Evolutionary conservation across 2,888 invertebrate species (phyloP).

Genomic region (Andrena hattorfiana): DNA sequence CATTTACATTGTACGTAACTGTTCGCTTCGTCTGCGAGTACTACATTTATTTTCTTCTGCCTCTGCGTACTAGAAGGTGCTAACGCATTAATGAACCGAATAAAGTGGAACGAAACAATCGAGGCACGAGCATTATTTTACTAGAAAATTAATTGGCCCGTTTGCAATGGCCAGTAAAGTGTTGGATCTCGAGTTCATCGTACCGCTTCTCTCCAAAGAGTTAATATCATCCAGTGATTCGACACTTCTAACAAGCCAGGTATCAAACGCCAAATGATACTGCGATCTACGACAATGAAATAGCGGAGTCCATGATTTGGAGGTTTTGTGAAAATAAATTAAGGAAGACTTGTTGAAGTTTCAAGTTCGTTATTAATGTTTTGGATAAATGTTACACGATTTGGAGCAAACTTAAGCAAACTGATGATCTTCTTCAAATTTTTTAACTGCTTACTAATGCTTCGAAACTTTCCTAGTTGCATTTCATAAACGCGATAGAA

Average conservation of each 20-base stretch:
- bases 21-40: too few relatives aligned
- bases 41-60: not conserved
- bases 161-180: not conserved
- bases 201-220: not conserved
- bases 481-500: too few relatives aligned
- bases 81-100: slow-evolving; percentile 1
- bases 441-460: too few relatives aligned
- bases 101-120: not conserved
- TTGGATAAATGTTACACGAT: too few relatives aligned
- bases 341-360: not conserved
- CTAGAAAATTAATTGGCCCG: not conserved
- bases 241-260: slow-evolving; percentile 21
- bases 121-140: not conserved
- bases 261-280: slow-evolving; percentile 29
- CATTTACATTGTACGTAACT: too few relatives aligned
- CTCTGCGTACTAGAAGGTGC: not conserved
- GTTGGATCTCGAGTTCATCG: not conserved
- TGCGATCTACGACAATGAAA: not conserved
- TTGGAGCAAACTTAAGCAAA: too few relatives aligned
- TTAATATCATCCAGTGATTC: slow-evolving; percentile 13
- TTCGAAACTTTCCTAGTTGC: too few relatives aligned
- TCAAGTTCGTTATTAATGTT: too few relatives aligned
- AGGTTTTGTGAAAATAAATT: not conserved
- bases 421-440: too few relatives aligned
- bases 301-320: not conserved